Conservation (phyloP, 2,113 vertebrate species). For the Anhinga anhinga region DNA sequence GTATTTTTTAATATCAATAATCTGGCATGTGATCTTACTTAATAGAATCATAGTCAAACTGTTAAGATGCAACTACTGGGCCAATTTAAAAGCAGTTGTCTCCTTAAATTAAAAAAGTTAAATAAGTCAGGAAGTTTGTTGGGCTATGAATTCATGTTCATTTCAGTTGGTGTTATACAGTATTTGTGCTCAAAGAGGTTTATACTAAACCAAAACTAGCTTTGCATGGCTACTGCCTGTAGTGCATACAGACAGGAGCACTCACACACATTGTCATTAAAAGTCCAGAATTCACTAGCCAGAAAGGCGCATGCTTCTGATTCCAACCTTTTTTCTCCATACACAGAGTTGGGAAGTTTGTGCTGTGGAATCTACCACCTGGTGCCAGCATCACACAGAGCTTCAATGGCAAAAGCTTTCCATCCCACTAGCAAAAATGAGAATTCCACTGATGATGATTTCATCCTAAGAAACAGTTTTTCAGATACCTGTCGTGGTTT, state of each 20-base stretch:
- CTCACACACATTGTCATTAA: background rate
- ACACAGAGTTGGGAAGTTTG: background rate
- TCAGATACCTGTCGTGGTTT: too few species aligned
- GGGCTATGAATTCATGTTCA: background rate
- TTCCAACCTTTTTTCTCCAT: background rate
- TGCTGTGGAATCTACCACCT: background rate
- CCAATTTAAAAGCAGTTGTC: background rate
- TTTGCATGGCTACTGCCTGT: background rate
- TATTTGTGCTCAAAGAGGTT: background rate
- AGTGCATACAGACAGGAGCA: background rate
- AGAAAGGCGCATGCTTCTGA: fast-evolving
- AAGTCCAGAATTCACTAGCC: background rate
- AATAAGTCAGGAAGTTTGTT: background rate
- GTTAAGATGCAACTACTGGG: background rate
- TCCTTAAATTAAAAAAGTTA: background rate
- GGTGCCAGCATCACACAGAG: background rate
- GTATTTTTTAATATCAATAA: background rate
- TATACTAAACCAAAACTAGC: background rate
- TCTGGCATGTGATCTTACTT: background rate
- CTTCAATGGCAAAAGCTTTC: background rate
- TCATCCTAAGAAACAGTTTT: background rate
- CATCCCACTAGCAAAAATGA: background rate
- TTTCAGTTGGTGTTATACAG: background rate
- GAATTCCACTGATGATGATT: background rate
- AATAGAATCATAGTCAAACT: background rate